Conservation (phyloP, 1,140 invertebrate genomes). For the Thaumetopoea pityocampa region DNA sequence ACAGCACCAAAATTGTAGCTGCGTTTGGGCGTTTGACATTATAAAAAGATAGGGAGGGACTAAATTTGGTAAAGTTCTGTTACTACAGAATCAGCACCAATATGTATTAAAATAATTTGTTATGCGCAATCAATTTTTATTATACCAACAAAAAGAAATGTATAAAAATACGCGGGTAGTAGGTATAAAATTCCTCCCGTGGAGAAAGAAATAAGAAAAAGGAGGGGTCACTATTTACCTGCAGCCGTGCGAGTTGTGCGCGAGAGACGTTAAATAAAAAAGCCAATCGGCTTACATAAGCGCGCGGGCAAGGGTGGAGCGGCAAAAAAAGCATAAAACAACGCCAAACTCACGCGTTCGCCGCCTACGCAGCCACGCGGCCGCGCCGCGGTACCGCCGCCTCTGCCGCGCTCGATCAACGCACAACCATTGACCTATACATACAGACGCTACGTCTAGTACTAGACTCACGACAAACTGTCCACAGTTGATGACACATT, state of each 20-base stretch:
- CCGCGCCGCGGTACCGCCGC: slow-evolving; percentile 26
- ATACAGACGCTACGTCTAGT: too few species aligned
- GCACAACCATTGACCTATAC: too few species aligned
- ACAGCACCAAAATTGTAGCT: too few species aligned
- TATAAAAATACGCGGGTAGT: slow-evolving; percentile 2
- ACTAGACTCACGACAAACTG: too few species aligned
- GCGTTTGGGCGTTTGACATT: too few species aligned
- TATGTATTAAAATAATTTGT: too few species aligned
- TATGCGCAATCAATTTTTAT: too few species aligned
- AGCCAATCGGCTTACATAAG: slow-evolving; percentile 46
- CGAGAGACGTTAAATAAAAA: slow-evolving; percentile 49
- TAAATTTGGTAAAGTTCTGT: too few species aligned
- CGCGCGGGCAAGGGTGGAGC: slow-evolving; percentile 52
- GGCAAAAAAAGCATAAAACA: slow-evolving; percentile 63
- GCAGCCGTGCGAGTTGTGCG: slow-evolving; percentile 43
- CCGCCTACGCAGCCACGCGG: slow-evolving; percentile 29
- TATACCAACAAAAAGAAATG: too few species aligned
- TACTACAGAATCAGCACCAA: too few species aligned
- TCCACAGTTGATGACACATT: too few species aligned
- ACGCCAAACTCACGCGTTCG: slow-evolving; percentile 16
- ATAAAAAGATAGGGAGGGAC: too few species aligned
- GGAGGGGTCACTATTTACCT: slow-evolving; percentile 61
- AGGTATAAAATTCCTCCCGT: slow-evolving; percentile 40
- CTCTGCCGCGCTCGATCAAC: slow-evolving; percentile 24
- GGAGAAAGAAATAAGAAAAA: slow-evolving; percentile 59